A percentile compares a stretch with the other conserved stretches of the same genome.
Conservation (phyloP, 2,113 vertebrate species). For the Synodontis membranacea region DNA sequence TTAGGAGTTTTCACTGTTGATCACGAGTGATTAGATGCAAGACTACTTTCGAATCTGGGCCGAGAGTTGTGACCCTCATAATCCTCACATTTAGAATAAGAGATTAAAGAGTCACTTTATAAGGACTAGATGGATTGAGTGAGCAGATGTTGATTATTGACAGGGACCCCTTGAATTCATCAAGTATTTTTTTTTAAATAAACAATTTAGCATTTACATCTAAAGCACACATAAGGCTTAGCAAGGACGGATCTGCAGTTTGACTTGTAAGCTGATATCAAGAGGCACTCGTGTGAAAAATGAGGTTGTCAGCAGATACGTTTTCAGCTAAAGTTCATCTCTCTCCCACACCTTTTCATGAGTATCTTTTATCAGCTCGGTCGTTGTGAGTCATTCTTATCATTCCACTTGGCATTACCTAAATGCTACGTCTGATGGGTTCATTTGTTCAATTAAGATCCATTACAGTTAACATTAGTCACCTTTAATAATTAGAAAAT, state of each 20-base stretch:
- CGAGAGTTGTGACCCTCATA: neutral
- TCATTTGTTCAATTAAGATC: neutral
- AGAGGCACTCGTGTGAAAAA: neutral
- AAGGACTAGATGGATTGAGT: no score
- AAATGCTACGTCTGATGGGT: neutral
- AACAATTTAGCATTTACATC: neutral
- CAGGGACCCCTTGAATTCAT: no score
- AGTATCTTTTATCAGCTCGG: neutral
- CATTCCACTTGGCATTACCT: neutral
- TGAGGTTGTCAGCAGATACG: neutral
- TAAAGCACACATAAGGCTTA: neutral
- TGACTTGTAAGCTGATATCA: neutral
- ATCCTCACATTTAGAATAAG: neutral
- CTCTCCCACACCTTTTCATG: neutral
- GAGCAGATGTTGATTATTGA: neutral
- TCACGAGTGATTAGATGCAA: neutral
- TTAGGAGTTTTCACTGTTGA: neutral
- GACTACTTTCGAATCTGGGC: neutral
- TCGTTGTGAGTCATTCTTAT: neutral
- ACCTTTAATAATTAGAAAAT: neutral
- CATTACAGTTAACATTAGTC: no score
- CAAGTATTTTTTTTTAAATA: neutral
- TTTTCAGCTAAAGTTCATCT: constrained; percentile 27
- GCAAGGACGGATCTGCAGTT: neutral
- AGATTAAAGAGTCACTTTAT: neutral